These are phyloP conservation scores for Xestoiulus laeticollis DNA, from an alignment of 2,888 invertebrate species.

Conservation along the genomic window DNA sequence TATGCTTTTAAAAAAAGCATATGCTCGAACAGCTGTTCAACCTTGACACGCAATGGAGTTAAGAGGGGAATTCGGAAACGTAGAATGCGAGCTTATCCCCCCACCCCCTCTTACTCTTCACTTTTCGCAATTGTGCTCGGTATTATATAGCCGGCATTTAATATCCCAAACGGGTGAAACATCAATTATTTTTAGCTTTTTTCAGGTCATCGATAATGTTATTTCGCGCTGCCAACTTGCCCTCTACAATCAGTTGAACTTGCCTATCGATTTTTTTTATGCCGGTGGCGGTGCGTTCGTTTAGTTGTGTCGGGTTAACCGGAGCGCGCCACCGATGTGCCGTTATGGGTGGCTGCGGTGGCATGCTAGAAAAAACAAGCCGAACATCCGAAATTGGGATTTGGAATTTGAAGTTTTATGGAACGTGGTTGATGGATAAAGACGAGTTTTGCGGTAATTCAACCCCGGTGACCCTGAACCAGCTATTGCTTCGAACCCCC, in stretches of 20 bases:
- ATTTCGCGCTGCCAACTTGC: neutral
- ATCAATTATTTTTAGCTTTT: conserved; percentile 1
- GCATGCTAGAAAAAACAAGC: no score
- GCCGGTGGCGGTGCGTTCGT: neutral
- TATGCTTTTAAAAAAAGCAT: neutral
- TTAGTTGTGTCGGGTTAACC: neutral
- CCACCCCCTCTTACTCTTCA: neutral
- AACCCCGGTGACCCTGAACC: no score
- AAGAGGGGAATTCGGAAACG: neutral
- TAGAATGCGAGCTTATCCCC: neutral
- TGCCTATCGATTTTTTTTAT: neutral
- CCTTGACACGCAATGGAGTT: neutral
- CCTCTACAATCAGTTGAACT: neutral
- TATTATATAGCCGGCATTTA: neutral
- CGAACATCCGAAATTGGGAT: no score
- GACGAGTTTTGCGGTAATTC: no score
- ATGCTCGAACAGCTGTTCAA: neutral
- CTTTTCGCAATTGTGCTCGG: neutral
- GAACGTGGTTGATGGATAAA: no score
- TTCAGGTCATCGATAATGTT: neutral
- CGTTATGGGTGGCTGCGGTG: neutral
- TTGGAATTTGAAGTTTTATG: no score
- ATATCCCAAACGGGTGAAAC: neutral
- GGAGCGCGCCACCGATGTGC: neutral
- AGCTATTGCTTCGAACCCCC: neutral